phyloP scores from a whole-genome alignment of 2,797 vertebrate species.

The Halcyon chelicuti region DNA sequence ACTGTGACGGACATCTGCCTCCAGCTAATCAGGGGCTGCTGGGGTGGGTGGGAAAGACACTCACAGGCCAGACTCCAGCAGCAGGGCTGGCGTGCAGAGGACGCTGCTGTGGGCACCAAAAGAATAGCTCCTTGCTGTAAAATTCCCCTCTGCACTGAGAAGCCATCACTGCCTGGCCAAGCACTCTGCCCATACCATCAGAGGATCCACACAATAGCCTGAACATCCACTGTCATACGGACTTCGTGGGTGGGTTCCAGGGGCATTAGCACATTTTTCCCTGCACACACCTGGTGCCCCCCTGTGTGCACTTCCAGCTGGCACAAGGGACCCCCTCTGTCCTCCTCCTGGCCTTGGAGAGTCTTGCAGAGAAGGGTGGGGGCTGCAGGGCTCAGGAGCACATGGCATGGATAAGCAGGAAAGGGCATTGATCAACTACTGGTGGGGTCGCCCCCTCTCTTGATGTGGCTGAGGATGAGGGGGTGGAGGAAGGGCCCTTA shows the following conservation, averaged over 20 bases:
- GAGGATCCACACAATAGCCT: neutral
- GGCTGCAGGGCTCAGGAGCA: neutral
- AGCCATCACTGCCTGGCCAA: neutral
- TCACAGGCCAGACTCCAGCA: neutral
- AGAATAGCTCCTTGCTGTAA: neutral
- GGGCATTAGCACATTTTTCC: neutral
- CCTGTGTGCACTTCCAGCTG: rapidly evolving
- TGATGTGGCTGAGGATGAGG: neutral
- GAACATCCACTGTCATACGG: rapidly evolving
- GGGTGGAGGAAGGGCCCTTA: neutral
- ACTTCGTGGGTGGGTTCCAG: neutral
- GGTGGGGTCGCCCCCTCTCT: neutral
- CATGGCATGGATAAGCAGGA: neutral
- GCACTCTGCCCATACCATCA: neutral
- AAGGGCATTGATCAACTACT: neutral
- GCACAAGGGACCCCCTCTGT: rapidly evolving
- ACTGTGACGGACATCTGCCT: neutral
- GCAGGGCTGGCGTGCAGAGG: neutral
- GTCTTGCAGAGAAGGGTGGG: neutral
- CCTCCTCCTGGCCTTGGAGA: neutral
- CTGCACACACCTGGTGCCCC: neutral
- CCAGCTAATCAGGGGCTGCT: neutral
- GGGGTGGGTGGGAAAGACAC: neutral
- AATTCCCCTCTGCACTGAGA: neutral
- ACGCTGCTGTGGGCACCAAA: neutral